These are phyloP conservation scores for Lymantria monacha DNA, from an alignment of 2,888 invertebrate species.

Conservation along the genomic window DNA sequence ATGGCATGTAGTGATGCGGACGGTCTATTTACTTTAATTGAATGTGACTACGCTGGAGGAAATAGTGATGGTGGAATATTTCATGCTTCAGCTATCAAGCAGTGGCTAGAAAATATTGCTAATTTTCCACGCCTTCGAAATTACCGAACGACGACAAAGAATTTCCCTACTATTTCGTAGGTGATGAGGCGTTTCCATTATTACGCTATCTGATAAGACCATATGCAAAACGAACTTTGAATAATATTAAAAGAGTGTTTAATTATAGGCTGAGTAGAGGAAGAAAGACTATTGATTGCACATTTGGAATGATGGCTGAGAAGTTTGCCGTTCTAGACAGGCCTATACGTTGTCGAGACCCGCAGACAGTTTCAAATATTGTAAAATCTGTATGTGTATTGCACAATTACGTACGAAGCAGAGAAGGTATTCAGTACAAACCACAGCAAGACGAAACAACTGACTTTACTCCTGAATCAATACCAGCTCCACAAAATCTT, in stretches of 20 bases:
- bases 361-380: slow-evolving; percentile 5
- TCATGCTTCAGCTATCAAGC: background rate
- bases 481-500: too few species aligned
- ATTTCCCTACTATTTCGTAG: slow-evolving; percentile 1
- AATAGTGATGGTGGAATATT: slow-evolving; percentile 2
- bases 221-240: slow-evolving; percentile 6
- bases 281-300: slow-evolving; percentile 12
- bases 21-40: background rate
- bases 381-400: slow-evolving; percentile 11
- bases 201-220: slow-evolving; percentile 6
- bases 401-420: slow-evolving; percentile 6
- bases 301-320: slow-evolving; percentile 17
- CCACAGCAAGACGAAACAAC: too few species aligned
- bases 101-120: background rate
- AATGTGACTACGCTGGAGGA: slow-evolving; percentile 1
- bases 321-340: slow-evolving; percentile 14
- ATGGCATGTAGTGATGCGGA: slow-evolving; percentile 1
- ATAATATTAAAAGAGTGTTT: background rate
- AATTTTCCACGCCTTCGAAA: too few species aligned
- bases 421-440: background rate
- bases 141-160: background rate
- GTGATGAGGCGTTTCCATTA: slow-evolving; percentile 4
- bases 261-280: background rate
- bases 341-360: slow-evolving; percentile 5
- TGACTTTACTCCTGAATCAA: too few species aligned